phyloP scores from a whole-genome alignment of 1,140 invertebrate genomes.

The Agrypnia vestita region DNA sequence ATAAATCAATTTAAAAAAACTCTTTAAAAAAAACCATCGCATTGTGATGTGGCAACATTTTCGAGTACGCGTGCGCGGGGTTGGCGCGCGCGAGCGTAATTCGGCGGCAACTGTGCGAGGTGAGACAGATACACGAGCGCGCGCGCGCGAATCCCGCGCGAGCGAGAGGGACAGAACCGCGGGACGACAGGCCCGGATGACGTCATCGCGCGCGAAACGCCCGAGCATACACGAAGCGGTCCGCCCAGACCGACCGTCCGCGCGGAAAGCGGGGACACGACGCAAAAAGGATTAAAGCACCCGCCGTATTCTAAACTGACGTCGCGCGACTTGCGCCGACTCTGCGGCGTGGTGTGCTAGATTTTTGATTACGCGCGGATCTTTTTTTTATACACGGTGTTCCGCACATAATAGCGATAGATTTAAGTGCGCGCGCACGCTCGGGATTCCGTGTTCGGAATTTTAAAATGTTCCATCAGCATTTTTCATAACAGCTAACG shows the following conservation, averaged over 20 bases:
- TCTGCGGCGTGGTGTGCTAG: too few relatives aligned
- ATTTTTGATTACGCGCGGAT: too few relatives aligned
- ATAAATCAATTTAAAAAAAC: too few relatives aligned
- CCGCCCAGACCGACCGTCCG: background rate
- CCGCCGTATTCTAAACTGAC: too few relatives aligned
- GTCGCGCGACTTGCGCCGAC: too few relatives aligned
- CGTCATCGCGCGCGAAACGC: background rate
- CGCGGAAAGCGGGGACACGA: background rate
- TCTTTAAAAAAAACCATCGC: too few relatives aligned
- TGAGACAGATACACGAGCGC: conserved; percentile 1
- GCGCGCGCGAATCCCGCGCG: background rate
- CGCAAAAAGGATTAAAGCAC: background rate
- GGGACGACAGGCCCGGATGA: background rate
- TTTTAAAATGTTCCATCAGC: background rate
- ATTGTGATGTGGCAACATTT: conserved; percentile 7
- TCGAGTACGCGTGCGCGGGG: conserved; percentile 2
- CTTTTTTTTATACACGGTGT: background rate
- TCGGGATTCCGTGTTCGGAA: conserved; percentile 2
- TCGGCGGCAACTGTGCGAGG: background rate
- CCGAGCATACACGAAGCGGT: background rate
- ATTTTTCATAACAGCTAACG: conserved; percentile 12
- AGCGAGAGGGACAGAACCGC: background rate
- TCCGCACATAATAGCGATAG: background rate
- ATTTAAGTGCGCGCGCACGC: background rate
- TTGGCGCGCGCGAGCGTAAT: conserved; percentile 27